phyloP scores from a whole-genome alignment of 2,113 vertebrate species.

The Platichthys stellatus region DNA sequence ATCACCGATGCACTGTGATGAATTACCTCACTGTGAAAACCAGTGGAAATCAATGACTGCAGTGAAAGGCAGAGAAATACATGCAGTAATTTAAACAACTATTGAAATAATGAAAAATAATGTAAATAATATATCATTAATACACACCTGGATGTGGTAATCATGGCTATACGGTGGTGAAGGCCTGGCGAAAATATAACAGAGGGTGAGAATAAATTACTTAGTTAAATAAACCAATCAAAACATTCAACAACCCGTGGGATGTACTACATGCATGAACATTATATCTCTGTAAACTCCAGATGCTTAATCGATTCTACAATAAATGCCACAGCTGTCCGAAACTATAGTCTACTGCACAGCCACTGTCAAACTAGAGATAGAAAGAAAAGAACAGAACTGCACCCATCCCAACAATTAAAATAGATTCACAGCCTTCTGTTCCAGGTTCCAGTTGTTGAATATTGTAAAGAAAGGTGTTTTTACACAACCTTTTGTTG shows the following conservation, averaged over 20 bases:
- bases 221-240: neutral
- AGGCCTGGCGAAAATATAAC: neutral
- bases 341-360: neutral
- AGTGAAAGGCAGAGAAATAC: neutral
- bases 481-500: neutral
- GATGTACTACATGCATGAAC: neutral
- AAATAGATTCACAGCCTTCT: neutral
- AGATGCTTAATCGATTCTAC: neutral
- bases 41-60: slow-evolving; percentile 39
- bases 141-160: neutral
- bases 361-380: neutral
- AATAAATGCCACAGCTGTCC: neutral
- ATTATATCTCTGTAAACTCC: neutral
- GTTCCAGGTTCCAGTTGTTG: neutral
- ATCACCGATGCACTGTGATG: neutral
- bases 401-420: no score
- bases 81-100: neutral
- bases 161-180: neutral
- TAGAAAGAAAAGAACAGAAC: no score
- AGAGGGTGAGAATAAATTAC: neutral
- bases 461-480: no score
- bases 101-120: neutral
- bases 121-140: neutral
- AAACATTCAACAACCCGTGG: neutral
- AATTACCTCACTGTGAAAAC: neutral